Evolutionary conservation across 2,113 vertebrate genomes (phyloP), one percentile per base, ranked within the genome.

Genomic region (Myotis yumanensis): DNA sequence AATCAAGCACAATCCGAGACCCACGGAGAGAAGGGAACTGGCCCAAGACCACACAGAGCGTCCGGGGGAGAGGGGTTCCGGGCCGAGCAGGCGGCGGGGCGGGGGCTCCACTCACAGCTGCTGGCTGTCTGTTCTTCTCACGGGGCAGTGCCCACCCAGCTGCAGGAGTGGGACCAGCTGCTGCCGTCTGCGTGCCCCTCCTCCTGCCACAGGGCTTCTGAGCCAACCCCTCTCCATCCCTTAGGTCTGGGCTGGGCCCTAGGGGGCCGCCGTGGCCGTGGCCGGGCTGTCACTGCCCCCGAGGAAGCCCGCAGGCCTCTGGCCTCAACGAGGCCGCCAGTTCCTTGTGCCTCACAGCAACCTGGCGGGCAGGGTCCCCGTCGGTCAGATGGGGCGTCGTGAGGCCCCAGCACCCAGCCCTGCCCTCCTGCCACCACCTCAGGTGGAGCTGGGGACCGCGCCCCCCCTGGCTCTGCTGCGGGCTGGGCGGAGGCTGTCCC

Each of bases 361-460:
- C 72, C 32, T 12, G 7, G 35, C n/a, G 35, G 54, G 15, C 37
- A 3, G 52, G 46, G 9, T 40, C 35, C 32, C 22, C 6, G 28
- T 6, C 7, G 7, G 30, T 57, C n/a, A n/a, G 17, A 96, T 75
- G 91, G 95, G 96, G 95, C 95, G 86, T 93, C 91, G 84, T 95
- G 97, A 35, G 97, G 97, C 96, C 95, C 52, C 81, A 89, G 90
- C 88, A 95, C 96, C 95, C 54, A 87, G 95, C 86, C 94, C 91
- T 35, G 89, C 85, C 11, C 0, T 25, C 71, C 91, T 88, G 86
- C 84, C 17, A 0, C 54, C 68, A 11, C 52, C 28, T 71, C 18
- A 22, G 22, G 16, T 18, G n/a, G 12, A 4, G 17, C 14, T 15
- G 35, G 75, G 59, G 57, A 16, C 51, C 23, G 12, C 1, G 6